Conservation (phyloP, 2,797 vertebrate species). For the Psittacula echo region DNA sequence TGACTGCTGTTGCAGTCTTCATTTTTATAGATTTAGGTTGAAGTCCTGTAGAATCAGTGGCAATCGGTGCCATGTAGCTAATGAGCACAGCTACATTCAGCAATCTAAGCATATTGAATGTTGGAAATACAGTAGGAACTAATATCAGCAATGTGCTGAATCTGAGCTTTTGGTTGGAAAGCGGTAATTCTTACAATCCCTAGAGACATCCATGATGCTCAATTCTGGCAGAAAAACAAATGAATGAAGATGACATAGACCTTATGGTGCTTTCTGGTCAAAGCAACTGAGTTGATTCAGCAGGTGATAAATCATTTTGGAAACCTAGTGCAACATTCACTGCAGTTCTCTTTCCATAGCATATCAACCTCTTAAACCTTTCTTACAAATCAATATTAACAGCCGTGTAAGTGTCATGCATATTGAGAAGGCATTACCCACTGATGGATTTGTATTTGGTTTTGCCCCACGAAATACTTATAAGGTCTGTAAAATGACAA, state of each 20-base stretch:
- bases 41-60: not conserved
- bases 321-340: constrained; percentile 6
- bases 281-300: not conserved
- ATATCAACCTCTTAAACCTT: constrained; percentile 59
- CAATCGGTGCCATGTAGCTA: not conserved
- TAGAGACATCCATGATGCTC: not conserved
- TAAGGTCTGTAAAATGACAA: constrained; percentile 60
- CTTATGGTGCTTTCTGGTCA: constrained; percentile 22
- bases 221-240: not conserved
- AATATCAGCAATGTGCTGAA: not conserved
- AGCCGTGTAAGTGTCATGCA: constrained; percentile 57
- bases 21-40: not conserved
- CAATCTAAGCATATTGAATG: not conserved
- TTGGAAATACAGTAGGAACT: not conserved
- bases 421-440: constrained; percentile 63
- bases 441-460: constrained; percentile 72
- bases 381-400: constrained; percentile 72
- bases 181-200: not conserved
- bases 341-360: constrained; percentile 24
- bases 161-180: not conserved
- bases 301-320: constrained; percentile 20
- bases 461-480: constrained; percentile 69
- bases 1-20: not conserved
- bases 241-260: not conserved
- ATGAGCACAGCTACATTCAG: not conserved